These are phyloP conservation scores for Drepana falcataria DNA, from an alignment of 2,888 invertebrate species.

Conservation along the genomic window DNA sequence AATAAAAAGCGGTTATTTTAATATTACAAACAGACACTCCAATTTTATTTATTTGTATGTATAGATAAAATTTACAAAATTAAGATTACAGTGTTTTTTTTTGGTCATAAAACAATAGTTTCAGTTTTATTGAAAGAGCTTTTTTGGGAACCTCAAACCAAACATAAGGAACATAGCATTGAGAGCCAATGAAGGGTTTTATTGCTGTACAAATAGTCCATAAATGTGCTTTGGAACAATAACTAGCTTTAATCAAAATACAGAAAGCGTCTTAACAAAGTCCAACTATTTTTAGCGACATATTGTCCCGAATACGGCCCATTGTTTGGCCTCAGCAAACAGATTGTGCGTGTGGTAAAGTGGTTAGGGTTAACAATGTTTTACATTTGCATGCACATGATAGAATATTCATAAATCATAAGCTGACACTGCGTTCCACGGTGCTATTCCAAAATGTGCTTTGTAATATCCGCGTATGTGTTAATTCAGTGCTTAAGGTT, in stretches of 20 bases:
- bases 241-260: slow-evolving; percentile 26
- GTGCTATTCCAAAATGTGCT: no score
- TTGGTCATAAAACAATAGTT: no score
- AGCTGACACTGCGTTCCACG: not conserved
- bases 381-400: slow-evolving; percentile 2
- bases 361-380: slow-evolving; percentile 32
- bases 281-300: slow-evolving; percentile 54
- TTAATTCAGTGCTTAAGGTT: no score
- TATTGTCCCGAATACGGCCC: slow-evolving; percentile 53
- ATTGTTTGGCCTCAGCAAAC: slow-evolving; percentile 50
- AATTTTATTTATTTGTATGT: no score
- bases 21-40: no score
- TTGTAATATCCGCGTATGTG: no score
- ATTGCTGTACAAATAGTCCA: not conserved
- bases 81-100: no score
- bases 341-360: slow-evolving; percentile 32
- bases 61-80: no score
- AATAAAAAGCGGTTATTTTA: no score
- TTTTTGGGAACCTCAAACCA: not conserved
- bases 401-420: slow-evolving; percentile 1
- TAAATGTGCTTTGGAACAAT: slow-evolving; percentile 11
- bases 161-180: not conserved
- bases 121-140: no score
- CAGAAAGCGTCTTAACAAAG: slow-evolving; percentile 35
- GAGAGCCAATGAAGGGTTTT: not conserved